Percentiles rank a stretch among this genome's conserved stretches.
These are phyloP conservation scores for Pipa parva DNA, from an alignment of 2,113 vertebrate genomes.

Conservation along the genomic window DNA sequence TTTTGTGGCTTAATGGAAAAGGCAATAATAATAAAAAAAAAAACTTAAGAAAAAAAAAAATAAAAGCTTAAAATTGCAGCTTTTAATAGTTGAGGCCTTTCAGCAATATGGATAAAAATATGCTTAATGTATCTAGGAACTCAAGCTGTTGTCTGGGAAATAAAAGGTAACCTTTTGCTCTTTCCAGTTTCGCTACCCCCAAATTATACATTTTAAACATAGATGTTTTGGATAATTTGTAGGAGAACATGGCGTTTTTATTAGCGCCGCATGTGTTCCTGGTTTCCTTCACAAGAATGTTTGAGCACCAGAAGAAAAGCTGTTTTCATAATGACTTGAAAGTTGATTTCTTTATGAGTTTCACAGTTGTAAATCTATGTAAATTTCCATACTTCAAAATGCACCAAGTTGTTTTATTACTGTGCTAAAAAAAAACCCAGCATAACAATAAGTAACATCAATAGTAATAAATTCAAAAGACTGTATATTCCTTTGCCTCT, in stretches of 20 bases:
- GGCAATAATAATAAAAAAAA: conserved; percentile 5
- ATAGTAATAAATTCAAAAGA: no score
- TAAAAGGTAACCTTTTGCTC: conserved; percentile 28
- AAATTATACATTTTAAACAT: conserved; percentile 27
- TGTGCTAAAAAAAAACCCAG: background rate
- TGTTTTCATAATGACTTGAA: conserved; percentile 12
- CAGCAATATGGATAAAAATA: conserved; percentile 15
- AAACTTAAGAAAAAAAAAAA: conserved; percentile 13
- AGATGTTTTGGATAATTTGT: conserved; percentile 28
- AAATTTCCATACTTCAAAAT: background rate
- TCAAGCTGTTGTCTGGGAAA: conserved; percentile 36
- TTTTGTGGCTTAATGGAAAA: conserved; percentile 31
- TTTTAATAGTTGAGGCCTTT: conserved; percentile 28
- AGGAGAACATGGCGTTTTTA: conserved; percentile 29
- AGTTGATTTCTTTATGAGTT: background rate
- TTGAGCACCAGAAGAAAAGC: conserved; percentile 2
- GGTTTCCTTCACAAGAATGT: conserved; percentile 13
- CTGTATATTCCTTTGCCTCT: no score
- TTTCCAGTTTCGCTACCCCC: background rate
- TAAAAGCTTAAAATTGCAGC: conserved; percentile 36
- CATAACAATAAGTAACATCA: no score
- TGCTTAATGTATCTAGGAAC: conserved; percentile 27
- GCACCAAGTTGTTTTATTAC: background rate
- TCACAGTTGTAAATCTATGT: conserved; percentile 4
- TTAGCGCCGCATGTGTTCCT: conserved; percentile 20